These are phyloP conservation scores for Tauraco hartlaubi DNA, from an alignment of 2,797 vertebrate species.

Conservation along the genomic window DNA sequence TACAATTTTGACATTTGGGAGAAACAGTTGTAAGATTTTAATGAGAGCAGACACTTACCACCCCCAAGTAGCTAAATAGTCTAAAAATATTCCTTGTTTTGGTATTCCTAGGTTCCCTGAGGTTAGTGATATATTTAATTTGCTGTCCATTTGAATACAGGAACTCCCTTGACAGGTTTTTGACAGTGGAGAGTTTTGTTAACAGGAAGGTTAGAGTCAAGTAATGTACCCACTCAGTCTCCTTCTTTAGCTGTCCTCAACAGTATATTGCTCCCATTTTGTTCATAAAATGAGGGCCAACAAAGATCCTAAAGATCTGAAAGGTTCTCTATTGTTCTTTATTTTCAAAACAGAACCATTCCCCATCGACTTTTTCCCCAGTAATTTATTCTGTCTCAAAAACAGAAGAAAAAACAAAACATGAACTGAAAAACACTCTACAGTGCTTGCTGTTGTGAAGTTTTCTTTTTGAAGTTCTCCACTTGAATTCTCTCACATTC, in stretches of 20 bases:
- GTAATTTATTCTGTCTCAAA: neutral
- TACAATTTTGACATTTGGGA: constrained; percentile 38
- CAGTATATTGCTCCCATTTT: neutral
- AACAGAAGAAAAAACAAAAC: neutral
- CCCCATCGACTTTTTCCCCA: neutral
- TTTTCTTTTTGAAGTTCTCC: neutral
- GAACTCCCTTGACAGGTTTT: constrained; percentile 70
- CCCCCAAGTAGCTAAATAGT: constrained; percentile 46
- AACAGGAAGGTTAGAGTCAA: constrained; percentile 41
- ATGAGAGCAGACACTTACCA: constrained; percentile 29
- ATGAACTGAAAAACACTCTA: neutral
- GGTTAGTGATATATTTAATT: constrained; percentile 64
- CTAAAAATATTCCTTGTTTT: constrained; percentile 60
- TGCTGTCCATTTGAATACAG: constrained; percentile 68
- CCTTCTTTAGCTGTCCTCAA: neutral
- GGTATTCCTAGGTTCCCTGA: constrained; percentile 58
- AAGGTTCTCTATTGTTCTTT: neutral
- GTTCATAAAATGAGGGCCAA: neutral
- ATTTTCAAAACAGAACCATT: constrained; percentile 9
- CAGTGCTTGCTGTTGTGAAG: neutral
- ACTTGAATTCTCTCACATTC: neutral
- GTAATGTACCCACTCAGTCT: constrained; percentile 11
- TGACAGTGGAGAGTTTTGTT: constrained; percentile 64
- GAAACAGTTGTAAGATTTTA: constrained; percentile 52
- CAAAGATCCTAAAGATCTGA: neutral